Conservation (phyloP, 2,888 invertebrate species). For the Xylocampa areola region DNA sequence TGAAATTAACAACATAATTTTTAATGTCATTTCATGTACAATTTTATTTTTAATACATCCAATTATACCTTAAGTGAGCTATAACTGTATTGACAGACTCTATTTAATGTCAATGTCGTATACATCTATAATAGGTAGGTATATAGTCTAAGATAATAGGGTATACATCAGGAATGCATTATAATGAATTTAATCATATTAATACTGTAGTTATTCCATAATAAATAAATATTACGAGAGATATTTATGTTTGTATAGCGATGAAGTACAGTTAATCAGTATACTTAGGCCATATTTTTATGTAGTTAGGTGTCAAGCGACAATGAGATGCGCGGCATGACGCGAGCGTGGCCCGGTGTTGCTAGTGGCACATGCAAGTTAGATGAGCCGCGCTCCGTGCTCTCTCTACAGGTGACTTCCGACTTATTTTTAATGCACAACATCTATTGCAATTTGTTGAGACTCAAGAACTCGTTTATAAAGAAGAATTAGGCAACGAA, state of each 20-base stretch:
- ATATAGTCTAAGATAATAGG: too few relatives aligned
- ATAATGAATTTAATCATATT: too few relatives aligned
- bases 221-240: too few relatives aligned
- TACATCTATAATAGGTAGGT: too few relatives aligned
- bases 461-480: constrained; percentile 46
- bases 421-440: constrained; percentile 76
- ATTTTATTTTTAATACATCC: too few relatives aligned
- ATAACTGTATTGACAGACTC: too few relatives aligned
- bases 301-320: constrained; percentile 42
- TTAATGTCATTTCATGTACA: too few relatives aligned
- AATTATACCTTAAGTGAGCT: too few relatives aligned
- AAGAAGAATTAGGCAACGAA: constrained; percentile 30
- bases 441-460: constrained; percentile 66
- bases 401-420: constrained; percentile 74
- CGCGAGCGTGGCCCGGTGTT: constrained; percentile 63
- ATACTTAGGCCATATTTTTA: constrained; percentile 32
- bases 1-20: too few relatives aligned
- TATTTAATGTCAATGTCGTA: too few relatives aligned
- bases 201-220: too few relatives aligned
- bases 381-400: constrained; percentile 70
- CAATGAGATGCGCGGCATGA: constrained; percentile 71
- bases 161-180: too few relatives aligned
- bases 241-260: not conserved
- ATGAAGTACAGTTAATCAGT: constrained; percentile 18
- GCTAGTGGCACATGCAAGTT: constrained; percentile 80